Percentiles rank a stretch among this genome's conserved stretches.
phyloP scores from a whole-genome alignment of 1,140 invertebrate species.

The Listronotus oregonensis region DNA sequence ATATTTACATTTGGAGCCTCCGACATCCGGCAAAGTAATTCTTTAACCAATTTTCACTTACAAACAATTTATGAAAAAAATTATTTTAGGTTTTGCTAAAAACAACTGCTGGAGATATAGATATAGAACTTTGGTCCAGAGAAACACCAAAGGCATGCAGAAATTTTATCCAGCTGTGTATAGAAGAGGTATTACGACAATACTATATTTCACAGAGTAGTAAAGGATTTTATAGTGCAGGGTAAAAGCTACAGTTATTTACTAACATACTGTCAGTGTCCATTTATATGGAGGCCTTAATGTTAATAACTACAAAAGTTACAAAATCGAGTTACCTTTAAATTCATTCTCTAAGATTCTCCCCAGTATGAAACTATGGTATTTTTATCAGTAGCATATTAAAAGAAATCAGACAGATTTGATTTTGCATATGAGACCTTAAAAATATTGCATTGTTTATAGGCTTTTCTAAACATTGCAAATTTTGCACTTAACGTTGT shows the following conservation, averaged over 20 bases:
- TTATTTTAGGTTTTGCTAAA: constrained; percentile 79
- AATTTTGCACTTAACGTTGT: no score
- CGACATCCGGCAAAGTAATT: constrained; percentile 87
- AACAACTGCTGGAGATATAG: constrained; percentile 94
- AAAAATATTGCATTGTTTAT: no score
- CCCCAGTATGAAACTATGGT: no score
- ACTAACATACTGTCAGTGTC: no score
- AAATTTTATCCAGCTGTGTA: constrained; percentile 96
- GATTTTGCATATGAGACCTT: no score
- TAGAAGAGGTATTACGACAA: constrained; percentile 97
- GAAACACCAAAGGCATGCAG: constrained; percentile 94
- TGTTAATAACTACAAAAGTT: no score
- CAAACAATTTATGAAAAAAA: constrained; percentile 28
- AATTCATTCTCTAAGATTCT: no score
- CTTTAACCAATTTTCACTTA: not conserved
- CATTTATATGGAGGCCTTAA: no score
- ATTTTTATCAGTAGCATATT: no score
- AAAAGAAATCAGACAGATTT: no score
- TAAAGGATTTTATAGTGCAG: constrained; percentile 92
- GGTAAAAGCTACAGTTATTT: constrained; percentile 14
- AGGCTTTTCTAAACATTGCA: no score
- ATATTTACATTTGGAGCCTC: constrained; percentile 97
- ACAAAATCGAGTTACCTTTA: no score
- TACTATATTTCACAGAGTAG: constrained; percentile 89
- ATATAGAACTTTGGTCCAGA: constrained; percentile 97